Conservation (phyloP, 2,797 vertebrate genomes). For the Peromyscus eremicus region DNA sequence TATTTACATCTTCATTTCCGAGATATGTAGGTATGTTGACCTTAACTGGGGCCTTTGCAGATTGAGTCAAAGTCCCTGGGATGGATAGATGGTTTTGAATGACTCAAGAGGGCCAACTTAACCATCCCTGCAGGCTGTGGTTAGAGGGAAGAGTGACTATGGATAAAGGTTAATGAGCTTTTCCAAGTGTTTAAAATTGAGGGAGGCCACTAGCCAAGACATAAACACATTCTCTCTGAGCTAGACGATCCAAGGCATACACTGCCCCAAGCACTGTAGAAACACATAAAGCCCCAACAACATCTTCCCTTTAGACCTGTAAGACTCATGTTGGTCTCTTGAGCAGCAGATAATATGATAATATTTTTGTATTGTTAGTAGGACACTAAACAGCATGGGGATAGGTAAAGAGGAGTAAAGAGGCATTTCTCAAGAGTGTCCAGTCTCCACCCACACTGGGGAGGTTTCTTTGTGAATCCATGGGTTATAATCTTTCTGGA, state of each 20-base stretch:
- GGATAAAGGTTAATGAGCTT: neutral
- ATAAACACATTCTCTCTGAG: neutral
- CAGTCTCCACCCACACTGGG: neutral
- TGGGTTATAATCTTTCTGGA: neutral
- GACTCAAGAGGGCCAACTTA: neutral
- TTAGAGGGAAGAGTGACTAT: neutral
- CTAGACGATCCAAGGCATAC: neutral
- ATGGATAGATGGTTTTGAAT: neutral
- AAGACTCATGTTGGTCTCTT: neutral
- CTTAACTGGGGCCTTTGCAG: neutral
- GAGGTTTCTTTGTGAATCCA: neutral
- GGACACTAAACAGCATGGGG: neutral
- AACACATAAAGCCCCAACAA: neutral
- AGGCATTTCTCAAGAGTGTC: neutral
- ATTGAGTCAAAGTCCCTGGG: neutral
- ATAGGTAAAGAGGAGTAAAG: neutral
- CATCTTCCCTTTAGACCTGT: neutral
- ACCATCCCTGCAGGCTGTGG: neutral
- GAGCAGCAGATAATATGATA: neutral
- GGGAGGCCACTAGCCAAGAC: neutral
- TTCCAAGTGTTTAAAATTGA: neutral
- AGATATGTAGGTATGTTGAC: neutral
- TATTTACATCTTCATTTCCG: neutral
- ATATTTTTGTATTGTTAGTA: neutral
- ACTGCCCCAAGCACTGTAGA: neutral